These are phyloP conservation scores for Carettochelys insculpta DNA, from an alignment of 2,113 vertebrate genomes.

Conservation along the genomic window DNA sequence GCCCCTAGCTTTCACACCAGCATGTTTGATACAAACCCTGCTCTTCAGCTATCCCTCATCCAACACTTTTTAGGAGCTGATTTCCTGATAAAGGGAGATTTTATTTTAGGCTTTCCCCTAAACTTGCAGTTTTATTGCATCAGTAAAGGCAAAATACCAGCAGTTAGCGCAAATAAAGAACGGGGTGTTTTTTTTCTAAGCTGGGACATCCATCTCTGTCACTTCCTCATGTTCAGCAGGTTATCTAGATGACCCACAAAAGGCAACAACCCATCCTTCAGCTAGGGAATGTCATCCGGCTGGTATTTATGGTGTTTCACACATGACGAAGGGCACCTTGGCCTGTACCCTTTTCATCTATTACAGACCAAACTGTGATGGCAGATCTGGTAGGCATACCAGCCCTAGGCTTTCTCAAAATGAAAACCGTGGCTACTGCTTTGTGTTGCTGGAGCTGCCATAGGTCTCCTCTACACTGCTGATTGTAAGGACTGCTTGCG, in stretches of 20 bases:
- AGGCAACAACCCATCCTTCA: conserved; percentile 40
- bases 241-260: conserved; percentile 71
- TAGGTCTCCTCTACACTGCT: too few species aligned
- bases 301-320: conserved; percentile 55
- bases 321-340: conserved; percentile 52
- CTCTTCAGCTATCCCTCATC: conserved; percentile 30
- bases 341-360: conserved; percentile 20
- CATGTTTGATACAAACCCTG: conserved; percentile 29
- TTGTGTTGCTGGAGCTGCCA: too few species aligned
- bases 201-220: conserved; percentile 56
- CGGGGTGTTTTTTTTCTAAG: conserved; percentile 21
- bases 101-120: conserved; percentile 65
- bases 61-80: conserved; percentile 54
- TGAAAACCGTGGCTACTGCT: too few species aligned
- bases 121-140: conserved; percentile 57
- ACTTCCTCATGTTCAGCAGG: conserved; percentile 56
- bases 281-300: not conserved
- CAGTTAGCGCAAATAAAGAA: conserved; percentile 53
- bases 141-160: conserved; percentile 29
- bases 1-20: conserved; percentile 29
- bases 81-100: conserved; percentile 64
- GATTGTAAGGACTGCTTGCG: too few species aligned
- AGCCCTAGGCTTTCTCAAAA: not conserved
- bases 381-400: not conserved
- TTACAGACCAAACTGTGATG: not conserved